phyloP scores from a whole-genome alignment of 1,140 invertebrate species.

The Drosophila tropicalis region DNA sequence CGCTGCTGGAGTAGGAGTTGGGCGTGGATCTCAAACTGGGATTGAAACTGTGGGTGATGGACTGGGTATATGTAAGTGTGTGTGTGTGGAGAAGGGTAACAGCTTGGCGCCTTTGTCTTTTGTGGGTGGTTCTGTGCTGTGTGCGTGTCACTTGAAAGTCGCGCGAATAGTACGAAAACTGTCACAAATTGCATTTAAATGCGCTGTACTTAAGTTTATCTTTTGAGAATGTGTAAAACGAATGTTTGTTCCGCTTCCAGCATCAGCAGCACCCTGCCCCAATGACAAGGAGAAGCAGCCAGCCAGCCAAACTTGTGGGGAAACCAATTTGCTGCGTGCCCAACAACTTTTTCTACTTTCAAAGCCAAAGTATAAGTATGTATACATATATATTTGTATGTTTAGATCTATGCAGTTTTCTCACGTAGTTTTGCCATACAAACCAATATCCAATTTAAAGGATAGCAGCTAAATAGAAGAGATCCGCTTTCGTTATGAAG shows the following conservation, averaged over 20 bases:
- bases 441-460: constrained; percentile 17
- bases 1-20: neutral
- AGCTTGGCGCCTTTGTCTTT: neutral
- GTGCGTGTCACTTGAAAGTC: constrained; percentile 69
- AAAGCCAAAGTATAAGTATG: neutral
- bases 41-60: too few species aligned
- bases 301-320: constrained; percentile 21
- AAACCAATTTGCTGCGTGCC: constrained; percentile 49
- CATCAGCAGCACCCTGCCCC: neutral
- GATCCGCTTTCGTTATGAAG: constrained; percentile 17
- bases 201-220: constrained; percentile 55
- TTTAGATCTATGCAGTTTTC: constrained; percentile 15
- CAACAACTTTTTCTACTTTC: constrained; percentile 19
- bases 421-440: constrained; percentile 32
- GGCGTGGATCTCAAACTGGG: neutral
- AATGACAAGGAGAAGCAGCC: neutral
- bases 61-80: too few species aligned
- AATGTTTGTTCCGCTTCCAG: constrained; percentile 22
- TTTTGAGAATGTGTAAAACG: constrained; percentile 41
- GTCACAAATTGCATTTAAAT: constrained; percentile 78
- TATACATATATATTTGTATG: neutral
- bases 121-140: constrained; percentile 2
- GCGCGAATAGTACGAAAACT: constrained; percentile 50
- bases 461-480: neutral
- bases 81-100: neutral